These are phyloP conservation scores for Hystrix brachyura DNA, from an alignment of 2,113 vertebrate species.

Conservation along the genomic window DNA sequence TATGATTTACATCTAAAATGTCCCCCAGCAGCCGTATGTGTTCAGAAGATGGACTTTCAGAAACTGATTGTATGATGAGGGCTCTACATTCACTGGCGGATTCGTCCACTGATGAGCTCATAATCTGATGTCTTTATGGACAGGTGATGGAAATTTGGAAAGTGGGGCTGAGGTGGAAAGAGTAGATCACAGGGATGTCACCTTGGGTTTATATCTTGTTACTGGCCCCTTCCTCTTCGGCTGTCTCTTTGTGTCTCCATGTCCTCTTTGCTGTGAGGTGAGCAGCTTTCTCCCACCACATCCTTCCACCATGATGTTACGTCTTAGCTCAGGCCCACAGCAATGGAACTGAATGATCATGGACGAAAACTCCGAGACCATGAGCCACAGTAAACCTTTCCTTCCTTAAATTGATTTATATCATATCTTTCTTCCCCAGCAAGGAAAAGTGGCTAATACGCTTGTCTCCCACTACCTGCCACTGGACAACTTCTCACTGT, in stretches of 20 bases:
- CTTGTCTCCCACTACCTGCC: background rate
- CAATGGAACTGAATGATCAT: background rate
- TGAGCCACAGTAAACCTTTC: background rate
- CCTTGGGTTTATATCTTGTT: background rate
- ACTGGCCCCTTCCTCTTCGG: background rate
- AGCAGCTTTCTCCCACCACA: background rate
- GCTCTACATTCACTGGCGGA: background rate
- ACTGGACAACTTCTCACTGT: background rate
- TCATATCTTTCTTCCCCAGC: background rate
- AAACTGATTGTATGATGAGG: background rate
- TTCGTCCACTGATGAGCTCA: background rate
- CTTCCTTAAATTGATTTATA: background rate
- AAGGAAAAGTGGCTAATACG: background rate
- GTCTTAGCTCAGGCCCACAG: background rate
- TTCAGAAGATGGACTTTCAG: background rate
- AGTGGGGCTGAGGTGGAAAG: background rate
- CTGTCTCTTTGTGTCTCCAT: background rate
- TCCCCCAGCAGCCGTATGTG: background rate
- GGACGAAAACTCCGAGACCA: background rate
- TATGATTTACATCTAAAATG: background rate
- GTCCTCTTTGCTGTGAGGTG: background rate
- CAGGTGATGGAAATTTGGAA: background rate
- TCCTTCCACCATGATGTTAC: background rate
- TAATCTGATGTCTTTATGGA: background rate
- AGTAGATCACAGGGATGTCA: background rate